phyloP scores from a whole-genome alignment of 2,888 invertebrate species.

The Tineola bisselliella region DNA sequence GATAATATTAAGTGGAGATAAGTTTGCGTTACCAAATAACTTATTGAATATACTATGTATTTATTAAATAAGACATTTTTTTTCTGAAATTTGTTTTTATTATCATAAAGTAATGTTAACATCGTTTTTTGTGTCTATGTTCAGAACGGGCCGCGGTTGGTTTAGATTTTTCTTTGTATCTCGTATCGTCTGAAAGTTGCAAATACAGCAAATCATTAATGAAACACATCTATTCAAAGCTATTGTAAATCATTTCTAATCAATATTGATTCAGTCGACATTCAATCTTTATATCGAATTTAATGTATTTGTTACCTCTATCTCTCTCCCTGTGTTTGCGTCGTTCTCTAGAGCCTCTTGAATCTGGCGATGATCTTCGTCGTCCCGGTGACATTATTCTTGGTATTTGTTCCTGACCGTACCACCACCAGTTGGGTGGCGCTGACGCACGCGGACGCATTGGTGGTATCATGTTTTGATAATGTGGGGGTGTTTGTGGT shows the following conservation, averaged over 20 bases:
- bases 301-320: conserved; percentile 24
- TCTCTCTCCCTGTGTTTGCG: conserved; percentile 39
- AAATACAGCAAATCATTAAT: no score
- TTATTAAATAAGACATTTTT: no score
- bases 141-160: conserved; percentile 47
- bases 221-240: no score
- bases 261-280: neutral
- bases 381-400: conserved; percentile 23
- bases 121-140: conserved; percentile 52
- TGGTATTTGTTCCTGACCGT: conserved; percentile 17
- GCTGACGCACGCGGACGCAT: conserved; percentile 39
- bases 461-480: conserved; percentile 22
- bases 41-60: no score
- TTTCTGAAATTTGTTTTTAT: no score
- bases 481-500: neutral
- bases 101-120: conserved; percentile 6
- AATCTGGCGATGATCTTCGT: conserved; percentile 51
- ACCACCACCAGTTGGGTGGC: conserved; percentile 45
- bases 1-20: no score
- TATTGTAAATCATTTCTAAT: no score
- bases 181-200: conserved; percentile 43
- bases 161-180: conserved; percentile 51
- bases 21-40: no score
- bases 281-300: neutral
- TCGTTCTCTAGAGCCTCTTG: conserved; percentile 36